Base-by-base conservation (phyloP, 1,140 invertebrate genomes). In the Vollenhovia emeryi region DNA sequence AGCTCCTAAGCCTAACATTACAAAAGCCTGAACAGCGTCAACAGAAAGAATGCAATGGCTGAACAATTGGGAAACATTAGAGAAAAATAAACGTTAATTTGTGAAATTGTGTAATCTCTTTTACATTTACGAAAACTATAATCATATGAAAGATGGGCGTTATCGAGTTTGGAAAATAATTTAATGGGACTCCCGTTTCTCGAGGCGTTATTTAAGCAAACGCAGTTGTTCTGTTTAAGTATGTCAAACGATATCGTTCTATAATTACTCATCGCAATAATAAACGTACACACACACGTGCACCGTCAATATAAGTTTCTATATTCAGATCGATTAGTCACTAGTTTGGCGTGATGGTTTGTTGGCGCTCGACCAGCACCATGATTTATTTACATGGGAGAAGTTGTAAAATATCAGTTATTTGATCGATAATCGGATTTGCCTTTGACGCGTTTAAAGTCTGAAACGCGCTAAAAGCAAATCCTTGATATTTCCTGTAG, bases 241-340 rank as follows among this genome's bases (percentile, higher is more conserved):
- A 21, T 71, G 68, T 89, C 86, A 71, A 89, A 64, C 60, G 69
- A 87, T 89, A 86, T 74, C 36, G 8, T 55, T 33, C 55, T 76
- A 86, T 88, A 76, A 89, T 88, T 88, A 76, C 11, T 88, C 43
- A 62, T 21, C 2, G 48, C 48, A 88, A 88, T 75, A 89, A 89
- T 71, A 88, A 88, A 89, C 76, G 15, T 45, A 43, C n/a, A 69
- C n/a, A 69, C n/a, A 60, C 69, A 82, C 24, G 86, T 80, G 82
- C 52, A 62, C 40, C 52, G 15, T 33, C 30, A 43, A 55, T 69
- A 79, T 55, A 57, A 27, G 30, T 50, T 64, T 27, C 33, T 75
- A 55, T 27, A 48, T 66, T 57, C 4, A 27, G 48, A 60, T 80
- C 59, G 48, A 88, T 88, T 82, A 89, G 78, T 86, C 87, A 88